A percentile compares a stretch with the other conserved stretches of the same genome.
Evolutionary conservation across 1,140 invertebrate genomes (phyloP).

Genomic region (Cherax destructor): DNA sequence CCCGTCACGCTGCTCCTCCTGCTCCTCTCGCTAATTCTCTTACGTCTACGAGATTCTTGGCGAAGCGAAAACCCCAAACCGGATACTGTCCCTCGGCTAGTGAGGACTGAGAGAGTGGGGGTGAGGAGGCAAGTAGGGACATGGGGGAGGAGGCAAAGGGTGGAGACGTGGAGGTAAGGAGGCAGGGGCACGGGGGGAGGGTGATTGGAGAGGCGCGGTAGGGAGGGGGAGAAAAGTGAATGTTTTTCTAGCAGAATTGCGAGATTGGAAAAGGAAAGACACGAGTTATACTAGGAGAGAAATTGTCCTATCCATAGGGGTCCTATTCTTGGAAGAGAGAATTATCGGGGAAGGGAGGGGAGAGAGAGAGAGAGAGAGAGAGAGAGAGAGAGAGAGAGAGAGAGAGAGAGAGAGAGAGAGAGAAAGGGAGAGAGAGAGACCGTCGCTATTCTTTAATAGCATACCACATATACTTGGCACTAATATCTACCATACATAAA

Average conservation of each 20-base stretch:
- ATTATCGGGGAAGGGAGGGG: no score
- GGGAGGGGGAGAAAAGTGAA: neutral
- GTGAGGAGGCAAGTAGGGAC: neutral
- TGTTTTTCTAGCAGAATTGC: no score
- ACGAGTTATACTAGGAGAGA: no score
- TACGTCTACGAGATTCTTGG: slow-evolving; percentile 31
- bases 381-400: slow-evolving; percentile 31
- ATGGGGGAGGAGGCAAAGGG: neutral
- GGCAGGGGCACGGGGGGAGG: neutral
- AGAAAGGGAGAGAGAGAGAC: slow-evolving; percentile 17
- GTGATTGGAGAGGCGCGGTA: no score
- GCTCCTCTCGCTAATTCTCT: slow-evolving; percentile 43
- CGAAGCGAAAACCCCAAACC: slow-evolving; percentile 50
- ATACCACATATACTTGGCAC: no score
- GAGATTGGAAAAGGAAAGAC: no score
- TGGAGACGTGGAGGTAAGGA: neutral
- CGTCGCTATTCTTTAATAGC: no score
- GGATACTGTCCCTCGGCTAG: slow-evolving; percentile 3
- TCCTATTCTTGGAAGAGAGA: no score
- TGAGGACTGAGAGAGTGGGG: neutral
- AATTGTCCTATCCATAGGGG: no score
- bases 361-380: slow-evolving; percentile 30
- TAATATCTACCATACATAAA: no score
- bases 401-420: slow-evolving; percentile 31
- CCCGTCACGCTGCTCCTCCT: slow-evolving; percentile 19